A percentile compares a stretch with the other conserved stretches of the same genome.
Conservation (phyloP, 2,888 invertebrate genomes). For the Dasysyrphus albostriatus region DNA sequence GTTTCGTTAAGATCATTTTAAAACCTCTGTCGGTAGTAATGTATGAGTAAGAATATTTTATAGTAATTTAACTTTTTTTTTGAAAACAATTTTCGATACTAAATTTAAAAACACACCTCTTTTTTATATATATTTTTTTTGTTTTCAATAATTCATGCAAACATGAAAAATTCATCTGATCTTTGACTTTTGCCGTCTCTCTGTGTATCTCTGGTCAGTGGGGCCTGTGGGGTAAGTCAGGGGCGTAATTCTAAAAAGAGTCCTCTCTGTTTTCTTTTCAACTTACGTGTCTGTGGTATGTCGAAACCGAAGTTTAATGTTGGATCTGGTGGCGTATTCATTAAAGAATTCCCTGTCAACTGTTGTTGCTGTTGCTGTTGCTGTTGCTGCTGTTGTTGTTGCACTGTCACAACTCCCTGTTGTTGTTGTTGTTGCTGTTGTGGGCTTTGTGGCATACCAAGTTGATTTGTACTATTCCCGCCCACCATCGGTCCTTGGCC, state of each 20-base stretch:
- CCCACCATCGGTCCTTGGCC: conserved; percentile 81
- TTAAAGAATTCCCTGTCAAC: conserved; percentile 79
- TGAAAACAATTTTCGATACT: conserved; percentile 52
- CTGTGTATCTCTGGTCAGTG: conserved; percentile 65
- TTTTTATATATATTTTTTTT: conserved; percentile 13
- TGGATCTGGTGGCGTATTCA: conserved; percentile 83
- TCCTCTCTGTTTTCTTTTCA: conserved; percentile 42
- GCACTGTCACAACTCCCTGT: conserved; percentile 68
- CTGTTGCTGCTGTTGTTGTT: conserved; percentile 46
- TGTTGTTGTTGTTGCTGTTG: conserved; percentile 76
- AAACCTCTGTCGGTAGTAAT: not conserved
- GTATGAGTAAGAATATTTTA: not conserved
- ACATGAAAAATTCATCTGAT: conserved; percentile 73
- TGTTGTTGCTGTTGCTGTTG: conserved; percentile 76
- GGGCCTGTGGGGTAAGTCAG: conserved; percentile 70
- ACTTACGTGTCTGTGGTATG: conserved; percentile 81
- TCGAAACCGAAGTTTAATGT: conserved; percentile 83
- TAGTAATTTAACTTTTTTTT: conserved; percentile 2
- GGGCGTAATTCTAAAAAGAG: conserved; percentile 69
- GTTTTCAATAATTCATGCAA: conserved; percentile 49
- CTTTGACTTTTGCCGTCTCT: conserved; percentile 71
- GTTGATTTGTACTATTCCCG: conserved; percentile 81
- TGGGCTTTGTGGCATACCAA: conserved; percentile 77
- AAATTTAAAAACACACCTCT: conserved; percentile 69
- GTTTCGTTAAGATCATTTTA: not conserved